phyloP scores from a whole-genome alignment of 2,113 vertebrate genomes.

The Zosterops pallidus region DNA sequence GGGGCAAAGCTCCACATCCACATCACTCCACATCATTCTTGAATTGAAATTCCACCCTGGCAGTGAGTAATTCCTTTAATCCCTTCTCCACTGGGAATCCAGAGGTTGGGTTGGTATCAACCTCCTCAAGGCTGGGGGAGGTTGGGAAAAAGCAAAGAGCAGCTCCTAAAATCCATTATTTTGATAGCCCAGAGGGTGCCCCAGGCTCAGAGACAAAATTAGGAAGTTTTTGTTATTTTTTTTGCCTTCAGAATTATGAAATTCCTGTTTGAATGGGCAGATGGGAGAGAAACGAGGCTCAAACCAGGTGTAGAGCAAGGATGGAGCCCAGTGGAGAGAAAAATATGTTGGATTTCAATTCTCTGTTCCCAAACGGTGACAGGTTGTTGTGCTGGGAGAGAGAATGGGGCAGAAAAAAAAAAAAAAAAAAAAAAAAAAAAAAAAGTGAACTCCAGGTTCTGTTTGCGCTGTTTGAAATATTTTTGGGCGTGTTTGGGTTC shows the following conservation, averaged over 20 bases:
- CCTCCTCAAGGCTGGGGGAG: not conserved
- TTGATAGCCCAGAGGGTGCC: not conserved
- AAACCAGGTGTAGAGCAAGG: not conserved
- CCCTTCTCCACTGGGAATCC: not conserved
- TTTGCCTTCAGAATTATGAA: not conserved
- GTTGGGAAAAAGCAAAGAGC: not conserved
- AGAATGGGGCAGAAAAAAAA: not conserved
- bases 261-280: not conserved
- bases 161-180: not conserved
- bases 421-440: not conserved
- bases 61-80: not conserved
- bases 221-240: not conserved
- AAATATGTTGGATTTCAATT: not conserved
- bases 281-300: not conserved
- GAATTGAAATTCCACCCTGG: not conserved
- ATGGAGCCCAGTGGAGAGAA: not conserved
- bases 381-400: not conserved
- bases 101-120: not conserved
- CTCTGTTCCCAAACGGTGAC: not conserved
- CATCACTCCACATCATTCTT: not conserved
- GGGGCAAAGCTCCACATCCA: too few species aligned
- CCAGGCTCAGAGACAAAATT: not conserved
- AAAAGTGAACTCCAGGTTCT: slow-evolving; percentile 42
- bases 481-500: slow-evolving; percentile 63
- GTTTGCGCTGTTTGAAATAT: slow-evolving; percentile 38